A percentile compares a stretch with the other conserved stretches of the same genome.
phyloP scores from a whole-genome alignment of 1,140 invertebrate genomes.

The Dreissena polymorpha region DNA sequence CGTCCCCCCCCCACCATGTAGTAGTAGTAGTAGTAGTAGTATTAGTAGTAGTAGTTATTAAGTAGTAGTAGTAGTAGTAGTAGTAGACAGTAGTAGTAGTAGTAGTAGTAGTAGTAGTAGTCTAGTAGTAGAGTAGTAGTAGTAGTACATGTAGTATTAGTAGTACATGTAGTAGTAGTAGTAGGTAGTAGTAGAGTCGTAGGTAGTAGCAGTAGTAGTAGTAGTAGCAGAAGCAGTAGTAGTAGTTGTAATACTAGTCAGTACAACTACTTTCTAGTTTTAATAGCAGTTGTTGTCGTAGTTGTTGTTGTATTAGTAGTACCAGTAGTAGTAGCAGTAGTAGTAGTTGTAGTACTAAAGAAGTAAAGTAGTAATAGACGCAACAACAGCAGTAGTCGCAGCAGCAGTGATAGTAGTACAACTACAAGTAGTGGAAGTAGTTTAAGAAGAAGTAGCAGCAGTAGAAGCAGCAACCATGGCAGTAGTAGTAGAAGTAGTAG shows the following conservation, averaged over 20 bases:
- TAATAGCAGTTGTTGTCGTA: background rate
- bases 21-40: too few relatives aligned
- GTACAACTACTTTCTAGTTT: background rate
- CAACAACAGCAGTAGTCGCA: background rate
- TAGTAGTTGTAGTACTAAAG: background rate
- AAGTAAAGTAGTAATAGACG: background rate
- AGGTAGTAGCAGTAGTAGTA: constrained; percentile 2
- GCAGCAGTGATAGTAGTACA: background rate
- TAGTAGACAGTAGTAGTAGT: too few relatives aligned
- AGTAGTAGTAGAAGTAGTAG: background rate
- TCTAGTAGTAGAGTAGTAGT: too few relatives aligned
- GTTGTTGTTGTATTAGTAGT: background rate
- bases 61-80: too few relatives aligned
- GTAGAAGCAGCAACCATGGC: background rate
- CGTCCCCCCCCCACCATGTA: too few relatives aligned
- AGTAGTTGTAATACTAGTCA: background rate
- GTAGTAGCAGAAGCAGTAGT: background rate
- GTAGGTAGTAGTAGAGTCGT: background rate
- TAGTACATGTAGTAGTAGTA: background rate
- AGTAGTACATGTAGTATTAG: constrained; percentile 6
- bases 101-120: too few relatives aligned
- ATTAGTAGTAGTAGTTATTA: too few relatives aligned
- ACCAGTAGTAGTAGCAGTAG: background rate
- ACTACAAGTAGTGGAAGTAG: background rate
- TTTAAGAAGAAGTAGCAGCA: background rate